Evolutionary conservation across 2,797 vertebrate species (phyloP), one percentile per base, ranked within the genome.

Genomic region (Dryobates pubescens): DNA sequence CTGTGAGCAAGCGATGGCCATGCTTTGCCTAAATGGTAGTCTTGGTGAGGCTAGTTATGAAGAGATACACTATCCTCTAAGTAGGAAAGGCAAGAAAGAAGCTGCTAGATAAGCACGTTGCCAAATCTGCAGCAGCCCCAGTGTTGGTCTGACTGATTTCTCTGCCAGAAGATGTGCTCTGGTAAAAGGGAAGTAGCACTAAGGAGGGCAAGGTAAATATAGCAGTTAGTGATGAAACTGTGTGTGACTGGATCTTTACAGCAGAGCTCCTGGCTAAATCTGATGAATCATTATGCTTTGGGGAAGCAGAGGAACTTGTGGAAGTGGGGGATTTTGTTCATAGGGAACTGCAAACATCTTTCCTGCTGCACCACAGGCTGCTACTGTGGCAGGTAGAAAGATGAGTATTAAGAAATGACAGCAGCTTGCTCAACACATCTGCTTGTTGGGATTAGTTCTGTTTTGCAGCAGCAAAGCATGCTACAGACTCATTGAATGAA

Each of bases 251-350:
- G 59, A 84, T 17, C 3, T 61, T 91, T 93, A 83, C 4, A 5
- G 27, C 61, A 73, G 53, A 81, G 47, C 59, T 93, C 12, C 63
- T 87, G 70, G 59, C 49, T 89, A 75, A 78, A 89, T 83, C 12
- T 82, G 45, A 32, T 89, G 54, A 95, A 53, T 88, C 57, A 53
- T 76, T 80, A 17, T 36, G 67, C 77, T 91, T 79, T 89, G 62
- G 53, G 73, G 77, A 88, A 83, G 32, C 32, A 91, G 71, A 79
- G 32, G 8, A 61, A 19, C 61, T 73, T 80, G 29, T 57, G 2
- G 57, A 82, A 79, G 76, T 32, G 27, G 16, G 70, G 32, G 26
- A 70, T 65, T 2, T 0, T 1, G 12, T 49, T 88, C 45, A 10
- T 10, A 86, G 64, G 38, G 47, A 88, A 19, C 19, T 64, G 30